Conservation (phyloP, 2,888 invertebrate species). For the Caenorhabditis japonica region DNA sequence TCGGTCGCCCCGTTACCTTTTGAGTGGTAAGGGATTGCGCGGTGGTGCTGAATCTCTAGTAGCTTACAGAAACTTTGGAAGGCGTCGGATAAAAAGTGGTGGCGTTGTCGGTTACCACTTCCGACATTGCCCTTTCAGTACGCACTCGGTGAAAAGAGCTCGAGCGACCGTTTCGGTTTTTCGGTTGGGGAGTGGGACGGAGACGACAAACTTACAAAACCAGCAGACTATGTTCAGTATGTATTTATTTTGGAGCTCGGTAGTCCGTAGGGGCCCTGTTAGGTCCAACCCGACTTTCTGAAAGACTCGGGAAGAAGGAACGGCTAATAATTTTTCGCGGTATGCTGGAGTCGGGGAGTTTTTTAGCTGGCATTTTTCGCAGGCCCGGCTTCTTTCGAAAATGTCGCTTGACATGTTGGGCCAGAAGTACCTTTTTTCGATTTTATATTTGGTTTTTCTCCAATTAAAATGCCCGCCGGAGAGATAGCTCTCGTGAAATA, state of each 20-base stretch:
- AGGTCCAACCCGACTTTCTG: conserved; percentile 45
- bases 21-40: conserved; percentile 54
- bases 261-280: conserved; percentile 32
- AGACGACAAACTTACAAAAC: conserved; percentile 60
- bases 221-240: conserved; percentile 15
- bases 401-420: conserved; percentile 32
- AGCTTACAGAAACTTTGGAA: conserved; percentile 45
- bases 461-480: conserved; percentile 55
- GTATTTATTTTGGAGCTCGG: conserved; percentile 33
- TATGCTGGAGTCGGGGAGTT: background rate
- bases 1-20: conserved; percentile 69
- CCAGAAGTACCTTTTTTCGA: conserved; percentile 47
- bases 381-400: conserved; percentile 6
- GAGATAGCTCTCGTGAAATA: conserved; percentile 39
- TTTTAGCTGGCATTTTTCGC: conserved; percentile 53
- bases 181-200: conserved; percentile 72
- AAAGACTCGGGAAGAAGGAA: conserved; percentile 11
- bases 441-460: conserved; percentile 43
- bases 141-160: conserved; percentile 59
- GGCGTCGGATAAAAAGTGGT: conserved; percentile 51
- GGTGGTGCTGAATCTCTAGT: conserved; percentile 45
- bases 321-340: conserved; percentile 31
- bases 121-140: conserved; percentile 58
- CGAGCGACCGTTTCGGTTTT: conserved; percentile 72
- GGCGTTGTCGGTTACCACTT: conserved; percentile 69